Percentiles rank a stretch among this genome's conserved stretches.
phyloP scores from a whole-genome alignment of 2,113 vertebrate genomes.

The Pollimyrus isidori region DNA sequence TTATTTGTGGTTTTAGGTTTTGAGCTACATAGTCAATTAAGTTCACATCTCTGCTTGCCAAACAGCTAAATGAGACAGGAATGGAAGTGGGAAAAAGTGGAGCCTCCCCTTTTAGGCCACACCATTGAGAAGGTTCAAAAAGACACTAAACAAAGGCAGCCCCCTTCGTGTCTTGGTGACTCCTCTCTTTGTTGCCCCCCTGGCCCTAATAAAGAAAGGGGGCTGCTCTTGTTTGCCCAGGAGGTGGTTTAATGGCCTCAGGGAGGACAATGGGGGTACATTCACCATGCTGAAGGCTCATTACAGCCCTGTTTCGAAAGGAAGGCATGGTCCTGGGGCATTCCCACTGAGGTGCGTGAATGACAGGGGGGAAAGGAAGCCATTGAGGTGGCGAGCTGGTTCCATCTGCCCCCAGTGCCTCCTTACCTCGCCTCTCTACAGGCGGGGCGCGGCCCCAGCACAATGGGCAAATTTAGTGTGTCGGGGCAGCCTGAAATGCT shows the following conservation, averaged over 20 bases:
- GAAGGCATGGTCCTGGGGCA: constrained; percentile 68
- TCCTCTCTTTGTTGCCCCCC: constrained; percentile 80
- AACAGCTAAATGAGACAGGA: constrained; percentile 78
- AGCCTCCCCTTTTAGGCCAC: constrained; percentile 79
- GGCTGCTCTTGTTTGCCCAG: constrained; percentile 91
- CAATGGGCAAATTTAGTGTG: constrained; percentile 74
- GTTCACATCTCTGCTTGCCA: constrained; percentile 94
- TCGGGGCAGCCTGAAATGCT: constrained; percentile 68
- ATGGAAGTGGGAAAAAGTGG: constrained; percentile 82
- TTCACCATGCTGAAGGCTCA: constrained; percentile 79
- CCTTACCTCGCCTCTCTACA: constrained; percentile 88
- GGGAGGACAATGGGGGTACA: constrained; percentile 84
- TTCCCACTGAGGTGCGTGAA: constrained; percentile 88
- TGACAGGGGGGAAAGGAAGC: constrained; percentile 72
- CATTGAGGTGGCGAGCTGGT: constrained; percentile 88
- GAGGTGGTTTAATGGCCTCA: constrained; percentile 89
- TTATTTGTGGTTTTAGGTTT: constrained; percentile 51
- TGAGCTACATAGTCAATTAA: constrained; percentile 93
- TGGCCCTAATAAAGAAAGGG: constrained; percentile 83
- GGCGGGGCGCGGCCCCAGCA: constrained; percentile 66
- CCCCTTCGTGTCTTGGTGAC: constrained; percentile 81
- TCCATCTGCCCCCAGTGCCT: constrained; percentile 85
- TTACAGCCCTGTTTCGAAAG: constrained; percentile 76
- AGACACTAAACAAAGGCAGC: constrained; percentile 81
- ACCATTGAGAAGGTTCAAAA: constrained; percentile 89